A percentile compares a stretch with the other conserved stretches of the same genome.
Evolutionary conservation across 2,888 invertebrate species (phyloP).

Genomic region (Venusia cambrica): DNA sequence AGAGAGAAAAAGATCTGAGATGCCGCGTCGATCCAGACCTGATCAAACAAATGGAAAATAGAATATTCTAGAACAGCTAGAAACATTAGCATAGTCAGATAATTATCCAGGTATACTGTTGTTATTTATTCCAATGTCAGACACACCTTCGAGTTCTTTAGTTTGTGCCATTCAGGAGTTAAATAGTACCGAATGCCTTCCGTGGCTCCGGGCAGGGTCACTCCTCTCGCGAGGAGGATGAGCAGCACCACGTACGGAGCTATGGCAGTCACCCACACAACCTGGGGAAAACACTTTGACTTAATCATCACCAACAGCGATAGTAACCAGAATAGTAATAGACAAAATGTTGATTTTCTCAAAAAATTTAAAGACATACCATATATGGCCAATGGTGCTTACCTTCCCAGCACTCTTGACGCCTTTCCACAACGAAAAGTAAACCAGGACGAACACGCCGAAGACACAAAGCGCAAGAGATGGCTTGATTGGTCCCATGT

Average conservation of each 20-base stretch:
- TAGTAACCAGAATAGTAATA: too few species aligned
- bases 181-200: constrained; percentile 94
- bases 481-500: constrained; percentile 94
- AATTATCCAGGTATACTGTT: too few species aligned
- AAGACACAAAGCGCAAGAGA: constrained; percentile 94
- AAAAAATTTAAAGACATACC: too few species aligned
- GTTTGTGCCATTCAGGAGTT: constrained; percentile 93
- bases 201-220: constrained; percentile 91
- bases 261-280: constrained; percentile 97
- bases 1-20: constrained; percentile 96
- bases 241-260: constrained; percentile 95
- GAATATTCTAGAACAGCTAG: background rate
- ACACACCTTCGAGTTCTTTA: constrained; percentile 86
- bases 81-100: background rate
- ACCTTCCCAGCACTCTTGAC: constrained; percentile 96
- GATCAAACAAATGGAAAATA: constrained; percentile 7
- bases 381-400: too few species aligned
- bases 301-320: too few species aligned
- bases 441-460: constrained; percentile 95
- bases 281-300: too few species aligned
- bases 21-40: constrained; percentile 97
- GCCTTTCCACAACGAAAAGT: constrained; percentile 98
- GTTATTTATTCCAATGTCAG: too few species aligned
- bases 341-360: too few species aligned
- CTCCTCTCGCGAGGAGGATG: constrained; percentile 90